These are phyloP conservation scores for Helogale parvula DNA, from an alignment of 2,113 vertebrate genomes.

Conservation along the genomic window DNA sequence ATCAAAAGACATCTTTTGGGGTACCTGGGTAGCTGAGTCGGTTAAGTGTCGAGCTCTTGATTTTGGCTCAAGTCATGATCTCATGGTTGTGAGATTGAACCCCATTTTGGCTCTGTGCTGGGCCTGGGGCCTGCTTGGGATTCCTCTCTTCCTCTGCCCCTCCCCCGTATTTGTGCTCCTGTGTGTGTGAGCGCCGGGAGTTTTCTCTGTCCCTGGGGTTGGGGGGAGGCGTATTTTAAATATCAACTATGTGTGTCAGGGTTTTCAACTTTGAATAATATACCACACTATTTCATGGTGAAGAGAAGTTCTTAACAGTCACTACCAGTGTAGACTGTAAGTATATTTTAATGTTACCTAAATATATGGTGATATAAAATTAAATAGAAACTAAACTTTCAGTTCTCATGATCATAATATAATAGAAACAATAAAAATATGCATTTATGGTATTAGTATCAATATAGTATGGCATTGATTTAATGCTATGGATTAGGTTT, in stretches of 20 bases:
- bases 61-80: no score
- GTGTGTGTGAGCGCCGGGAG: no score
- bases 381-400: slow-evolving; percentile 11
- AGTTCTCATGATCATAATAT: background rate
- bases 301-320: background rate
- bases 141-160: no score
- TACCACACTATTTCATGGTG: background rate
- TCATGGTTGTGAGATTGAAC: no score
- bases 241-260: background rate
- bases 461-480: background rate
- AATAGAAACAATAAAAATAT: background rate
- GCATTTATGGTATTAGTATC: background rate
- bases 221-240: background rate
- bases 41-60: no score
- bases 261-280: slow-evolving; percentile 47
- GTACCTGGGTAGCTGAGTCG: no score
- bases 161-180: no score
- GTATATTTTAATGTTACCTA: background rate
- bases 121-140: no score
- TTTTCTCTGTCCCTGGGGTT: no score
- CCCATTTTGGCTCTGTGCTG: no score
- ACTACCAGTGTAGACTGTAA: background rate
- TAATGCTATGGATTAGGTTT: background rate
- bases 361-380: slow-evolving; percentile 27
- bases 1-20: background rate